Percentiles rank a stretch among this genome's conserved stretches.
Evolutionary conservation across 2,113 vertebrate species (phyloP).

Genomic region (Sprattus sprattus): DNA sequence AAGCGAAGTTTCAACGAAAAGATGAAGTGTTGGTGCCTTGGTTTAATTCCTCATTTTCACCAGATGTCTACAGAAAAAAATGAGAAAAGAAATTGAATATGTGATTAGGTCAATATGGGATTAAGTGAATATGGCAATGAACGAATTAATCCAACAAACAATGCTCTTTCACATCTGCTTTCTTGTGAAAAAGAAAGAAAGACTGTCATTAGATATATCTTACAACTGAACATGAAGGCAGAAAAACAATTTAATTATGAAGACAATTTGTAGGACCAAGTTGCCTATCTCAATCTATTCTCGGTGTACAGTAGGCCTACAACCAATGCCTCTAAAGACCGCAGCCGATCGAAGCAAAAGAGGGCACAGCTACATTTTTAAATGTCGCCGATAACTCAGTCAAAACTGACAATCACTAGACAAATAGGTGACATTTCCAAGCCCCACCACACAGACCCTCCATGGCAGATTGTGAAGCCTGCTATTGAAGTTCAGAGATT

Average conservation of each 20-base stretch:
- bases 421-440: background rate
- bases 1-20: background rate
- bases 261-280: too few relatives aligned
- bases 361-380: background rate
- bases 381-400: background rate
- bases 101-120: background rate
- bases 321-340: too few relatives aligned
- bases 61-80: slow-evolving; percentile 49
- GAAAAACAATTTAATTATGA: background rate
- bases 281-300: background rate
- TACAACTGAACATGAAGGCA: background rate
- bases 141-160: background rate
- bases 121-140: background rate
- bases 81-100: background rate
- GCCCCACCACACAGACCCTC: background rate
- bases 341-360: background rate
- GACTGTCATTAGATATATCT: background rate
- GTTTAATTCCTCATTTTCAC: slow-evolving; percentile 71
- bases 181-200: too few relatives aligned
- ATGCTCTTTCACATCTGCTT: too few relatives aligned
- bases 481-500: background rate
- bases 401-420: background rate
- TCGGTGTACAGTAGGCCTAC: too few relatives aligned
- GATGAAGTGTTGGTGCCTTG: background rate
- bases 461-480: background rate